Conservation (phyloP, 2,113 vertebrate genomes). For the Pseudopipra pipra region DNA sequence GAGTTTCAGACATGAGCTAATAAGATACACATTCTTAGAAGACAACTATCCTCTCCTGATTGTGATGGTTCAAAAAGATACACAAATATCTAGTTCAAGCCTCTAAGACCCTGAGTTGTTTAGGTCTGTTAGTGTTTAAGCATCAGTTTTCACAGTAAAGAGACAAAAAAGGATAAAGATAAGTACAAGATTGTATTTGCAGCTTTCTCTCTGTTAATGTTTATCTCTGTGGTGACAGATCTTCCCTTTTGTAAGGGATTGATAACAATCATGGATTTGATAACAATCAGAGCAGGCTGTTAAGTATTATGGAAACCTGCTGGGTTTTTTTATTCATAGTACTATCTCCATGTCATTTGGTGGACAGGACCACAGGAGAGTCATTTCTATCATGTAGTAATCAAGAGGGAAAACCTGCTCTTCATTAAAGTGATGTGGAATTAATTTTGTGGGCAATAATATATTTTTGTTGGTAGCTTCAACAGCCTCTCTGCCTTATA, state of each 20-base stretch:
- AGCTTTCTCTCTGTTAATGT: background rate
- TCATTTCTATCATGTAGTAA: background rate
- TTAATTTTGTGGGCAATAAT: background rate
- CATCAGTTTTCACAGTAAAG: background rate
- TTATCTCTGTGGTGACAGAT: background rate
- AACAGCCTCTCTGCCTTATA: background rate
- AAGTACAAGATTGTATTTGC: background rate
- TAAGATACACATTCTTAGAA: background rate
- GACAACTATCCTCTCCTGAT: background rate
- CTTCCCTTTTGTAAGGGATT: background rate
- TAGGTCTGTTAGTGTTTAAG: background rate
- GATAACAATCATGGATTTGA: background rate
- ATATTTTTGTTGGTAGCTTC: background rate
- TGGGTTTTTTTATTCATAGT: background rate
- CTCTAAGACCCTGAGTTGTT: background rate
- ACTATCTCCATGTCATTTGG: background rate
- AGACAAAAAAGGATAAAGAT: background rate
- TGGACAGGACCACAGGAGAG: background rate
- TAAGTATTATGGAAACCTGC: background rate
- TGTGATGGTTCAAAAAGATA: background rate
- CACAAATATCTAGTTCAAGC: background rate
- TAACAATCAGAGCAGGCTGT: background rate
- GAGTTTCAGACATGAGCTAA: background rate
- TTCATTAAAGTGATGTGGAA: conserved; percentile 32
- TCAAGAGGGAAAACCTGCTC: background rate